Evolutionary conservation across 2,113 vertebrate genomes (phyloP).

Genomic region (Gambusia affinis): DNA sequence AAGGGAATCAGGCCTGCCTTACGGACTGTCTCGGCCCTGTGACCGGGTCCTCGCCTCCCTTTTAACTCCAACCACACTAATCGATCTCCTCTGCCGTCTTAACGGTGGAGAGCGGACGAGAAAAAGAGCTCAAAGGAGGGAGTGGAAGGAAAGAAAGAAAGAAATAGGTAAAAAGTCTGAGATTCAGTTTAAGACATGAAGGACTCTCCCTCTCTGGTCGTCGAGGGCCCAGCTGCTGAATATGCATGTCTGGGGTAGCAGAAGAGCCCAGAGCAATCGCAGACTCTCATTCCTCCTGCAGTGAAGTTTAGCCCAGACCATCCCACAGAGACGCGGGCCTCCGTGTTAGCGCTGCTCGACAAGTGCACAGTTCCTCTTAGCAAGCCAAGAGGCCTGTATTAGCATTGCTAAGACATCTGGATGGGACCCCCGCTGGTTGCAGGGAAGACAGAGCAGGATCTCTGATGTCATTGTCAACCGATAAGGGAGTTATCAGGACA

Average conservation of each 20-base stretch:
- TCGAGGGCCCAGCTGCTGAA: constrained; percentile 57
- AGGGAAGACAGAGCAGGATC: constrained; percentile 35
- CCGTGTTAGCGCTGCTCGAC: constrained; percentile 47
- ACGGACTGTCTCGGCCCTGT: constrained; percentile 56
- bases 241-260: constrained; percentile 64
- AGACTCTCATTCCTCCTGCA: constrained; percentile 53
- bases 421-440: constrained; percentile 22
- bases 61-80: constrained; percentile 71
- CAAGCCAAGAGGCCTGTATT: constrained; percentile 52
- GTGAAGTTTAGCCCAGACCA: constrained; percentile 58
- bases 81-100: constrained; percentile 74
- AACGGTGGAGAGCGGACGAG: constrained; percentile 36
- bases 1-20: constrained; percentile 69
- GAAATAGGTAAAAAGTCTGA: constrained; percentile 59
- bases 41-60: constrained; percentile 60
- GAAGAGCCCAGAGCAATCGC: constrained; percentile 65
- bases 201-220: constrained; percentile 36
- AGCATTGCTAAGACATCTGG: constrained; percentile 55
- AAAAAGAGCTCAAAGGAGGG: constrained; percentile 21
- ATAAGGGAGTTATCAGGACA: constrained; percentile 58
- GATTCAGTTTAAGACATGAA: constrained; percentile 58
- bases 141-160: constrained; percentile 36
- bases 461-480: constrained; percentile 57
- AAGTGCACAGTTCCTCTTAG: constrained; percentile 39
- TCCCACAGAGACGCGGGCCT: constrained; percentile 46